Evolutionary conservation across 2,888 invertebrate genomes (phyloP), one percentile per base, ranked within the genome.

Genomic region (Eristalinus sepulchralis): DNA sequence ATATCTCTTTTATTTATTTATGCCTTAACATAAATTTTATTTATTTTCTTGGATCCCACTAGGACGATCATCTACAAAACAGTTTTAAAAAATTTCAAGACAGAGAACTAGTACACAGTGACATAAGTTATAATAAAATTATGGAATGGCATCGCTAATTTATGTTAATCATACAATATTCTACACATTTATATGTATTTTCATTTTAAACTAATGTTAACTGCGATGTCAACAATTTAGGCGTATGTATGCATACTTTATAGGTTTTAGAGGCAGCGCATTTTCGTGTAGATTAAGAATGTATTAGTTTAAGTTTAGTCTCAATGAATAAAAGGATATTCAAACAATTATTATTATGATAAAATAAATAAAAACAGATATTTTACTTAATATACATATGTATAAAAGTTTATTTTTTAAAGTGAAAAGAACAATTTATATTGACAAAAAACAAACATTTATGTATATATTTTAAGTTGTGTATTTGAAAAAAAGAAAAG

Each of bases 51-150:
- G 34, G 73, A 83, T 78, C 73, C 75, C 75, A 75, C 70, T 80
- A 84, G 83, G 83, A 66, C 80, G 80, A 76, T 71, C 83, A 80
- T 66, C 83, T 80, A 47, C 64, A 75, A 66, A 53, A 47, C 47
- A 47, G n/a, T 8, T 64, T 47, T 57, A 55, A 77, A 47, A 75
- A 79, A 27, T 59, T 73, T 59, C 67, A 83, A 72, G 55, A 62
- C 72, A 78, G 83, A 70, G 68, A 83, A 79, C 55, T 63, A 83
- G 67, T 36, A 78, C 67, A 73, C 33, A 78, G 17, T 73, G 33
- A 63, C 34, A 73, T 83, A 83, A 73, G 68, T 73, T 68, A 34
- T 24, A 13, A 34, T 24, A 13, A 73, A 68, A 73, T 57, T 78
- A 83, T 83, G 78, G 72, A 63, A 60, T 66, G 70, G 53, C 66